These are phyloP conservation scores for Symphodus melops DNA, from an alignment of 2,113 vertebrate genomes.

Conservation along the genomic window DNA sequence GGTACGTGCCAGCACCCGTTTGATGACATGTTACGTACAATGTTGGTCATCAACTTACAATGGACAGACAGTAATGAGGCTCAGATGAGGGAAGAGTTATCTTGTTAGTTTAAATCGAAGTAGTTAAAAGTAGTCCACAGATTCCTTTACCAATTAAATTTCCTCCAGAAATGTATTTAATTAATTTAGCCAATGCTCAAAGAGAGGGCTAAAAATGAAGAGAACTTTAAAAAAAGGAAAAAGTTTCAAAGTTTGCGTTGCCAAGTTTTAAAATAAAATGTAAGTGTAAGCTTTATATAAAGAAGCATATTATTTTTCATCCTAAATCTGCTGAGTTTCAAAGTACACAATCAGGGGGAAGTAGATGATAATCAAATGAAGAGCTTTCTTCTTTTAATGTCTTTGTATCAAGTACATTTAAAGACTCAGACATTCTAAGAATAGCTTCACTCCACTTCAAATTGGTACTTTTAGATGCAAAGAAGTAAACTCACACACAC, in stretches of 20 bases:
- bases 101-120: too few relatives aligned
- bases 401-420: too few relatives aligned
- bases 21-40: not conserved
- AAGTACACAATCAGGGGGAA: not conserved
- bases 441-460: not conserved
- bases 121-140: too few relatives aligned
- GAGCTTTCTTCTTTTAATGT: not conserved
- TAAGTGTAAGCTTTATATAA: not conserved
- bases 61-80: not conserved
- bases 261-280: not conserved
- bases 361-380: constrained; percentile 5
- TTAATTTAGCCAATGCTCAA: not conserved
- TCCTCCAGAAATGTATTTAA: too few relatives aligned
- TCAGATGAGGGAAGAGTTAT: not conserved
- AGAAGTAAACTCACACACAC: not conserved
- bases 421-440: too few relatives aligned
- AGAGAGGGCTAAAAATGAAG: not conserved
- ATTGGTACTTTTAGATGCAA: not conserved
- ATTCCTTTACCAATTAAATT: too few relatives aligned
- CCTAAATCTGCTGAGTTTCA: constrained; percentile 5
- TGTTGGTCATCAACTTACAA: not conserved
- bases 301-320: not conserved
- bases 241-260: not conserved
- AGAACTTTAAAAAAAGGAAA: too few relatives aligned
- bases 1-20: not conserved